phyloP scores from a whole-genome alignment of 2,797 vertebrate genomes.

The Choloepus didactylus region DNA sequence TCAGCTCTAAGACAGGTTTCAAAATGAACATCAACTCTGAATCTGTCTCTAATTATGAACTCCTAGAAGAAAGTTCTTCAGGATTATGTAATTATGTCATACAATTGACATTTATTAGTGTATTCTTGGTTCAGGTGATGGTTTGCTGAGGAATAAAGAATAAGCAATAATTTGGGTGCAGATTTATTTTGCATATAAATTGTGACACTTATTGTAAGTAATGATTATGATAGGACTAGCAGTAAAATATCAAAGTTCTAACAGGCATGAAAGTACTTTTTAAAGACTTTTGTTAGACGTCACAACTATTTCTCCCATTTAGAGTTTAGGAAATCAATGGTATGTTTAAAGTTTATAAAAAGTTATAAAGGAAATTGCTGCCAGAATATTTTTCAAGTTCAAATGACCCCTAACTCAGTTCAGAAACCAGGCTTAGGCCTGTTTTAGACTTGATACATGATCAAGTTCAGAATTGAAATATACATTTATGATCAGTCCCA shows the following conservation, averaged over 20 bases:
- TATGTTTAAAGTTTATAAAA: background rate
- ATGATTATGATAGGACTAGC: background rate
- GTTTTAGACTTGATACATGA: background rate
- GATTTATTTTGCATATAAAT: conserved; percentile 14
- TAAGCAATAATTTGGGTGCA: conserved; percentile 6
- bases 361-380: background rate
- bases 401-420: background rate
- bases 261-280: background rate
- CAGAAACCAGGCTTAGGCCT: background rate
- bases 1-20: conserved; percentile 15
- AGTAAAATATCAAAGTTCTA: conserved; percentile 23
- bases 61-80: conserved; percentile 8
- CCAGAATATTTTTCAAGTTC: background rate
- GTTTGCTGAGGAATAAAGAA: conserved; percentile 45
- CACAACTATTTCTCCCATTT: background rate
- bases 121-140: conserved; percentile 49
- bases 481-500: background rate
- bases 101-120: conserved; percentile 51
- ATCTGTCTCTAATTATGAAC: conserved; percentile 58
- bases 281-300: conserved; percentile 39
- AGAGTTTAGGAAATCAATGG: background rate
- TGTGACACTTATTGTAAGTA: conserved; percentile 14
- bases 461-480: background rate
- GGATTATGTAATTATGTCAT: conserved; percentile 38
- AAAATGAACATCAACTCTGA: conserved; percentile 55